A percentile compares a stretch with the other conserved stretches of the same genome.
Conservation (phyloP, 2,888 invertebrate species). For the Drosophila percnosoma region DNA sequence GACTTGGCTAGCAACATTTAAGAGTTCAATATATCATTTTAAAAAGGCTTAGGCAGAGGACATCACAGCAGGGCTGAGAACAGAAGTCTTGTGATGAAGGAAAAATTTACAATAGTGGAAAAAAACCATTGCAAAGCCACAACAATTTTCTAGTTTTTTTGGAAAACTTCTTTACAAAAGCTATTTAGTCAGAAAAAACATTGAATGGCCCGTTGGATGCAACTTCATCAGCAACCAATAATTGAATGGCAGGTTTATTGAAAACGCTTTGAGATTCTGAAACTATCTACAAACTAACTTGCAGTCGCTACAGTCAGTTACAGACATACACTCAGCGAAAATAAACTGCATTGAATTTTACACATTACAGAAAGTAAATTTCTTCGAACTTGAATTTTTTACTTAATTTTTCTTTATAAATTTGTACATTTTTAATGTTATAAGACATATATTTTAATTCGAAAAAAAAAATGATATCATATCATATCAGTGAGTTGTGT, state of each 20-base stretch:
- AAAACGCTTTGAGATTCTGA: not conserved
- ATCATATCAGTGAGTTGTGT: not conserved
- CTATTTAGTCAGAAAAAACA: too few relatives aligned
- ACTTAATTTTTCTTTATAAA: too few relatives aligned
- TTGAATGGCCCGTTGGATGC: too few relatives aligned
- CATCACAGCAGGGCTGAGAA: not conserved
- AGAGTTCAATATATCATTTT: too few relatives aligned
- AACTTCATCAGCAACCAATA: too few relatives aligned
- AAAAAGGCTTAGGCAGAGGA: too few relatives aligned
- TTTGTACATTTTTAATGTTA: too few relatives aligned
- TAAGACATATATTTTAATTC: not conserved
- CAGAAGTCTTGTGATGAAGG: not conserved
- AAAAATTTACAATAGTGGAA: too few relatives aligned
- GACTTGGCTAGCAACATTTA: too few relatives aligned
- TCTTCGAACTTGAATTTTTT: accelerated
- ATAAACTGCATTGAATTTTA: not conserved
- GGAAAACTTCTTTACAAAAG: too few relatives aligned
- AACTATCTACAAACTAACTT: not conserved
- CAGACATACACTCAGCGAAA: not conserved
- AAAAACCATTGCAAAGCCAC: too few relatives aligned
- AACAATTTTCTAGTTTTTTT: too few relatives aligned
- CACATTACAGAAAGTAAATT: not conserved
- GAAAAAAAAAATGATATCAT: not conserved
- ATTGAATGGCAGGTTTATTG: not conserved
- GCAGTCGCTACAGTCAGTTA: not conserved